phyloP scores from a whole-genome alignment of 2,113 vertebrate species.

The Pluvialis apricaria region DNA sequence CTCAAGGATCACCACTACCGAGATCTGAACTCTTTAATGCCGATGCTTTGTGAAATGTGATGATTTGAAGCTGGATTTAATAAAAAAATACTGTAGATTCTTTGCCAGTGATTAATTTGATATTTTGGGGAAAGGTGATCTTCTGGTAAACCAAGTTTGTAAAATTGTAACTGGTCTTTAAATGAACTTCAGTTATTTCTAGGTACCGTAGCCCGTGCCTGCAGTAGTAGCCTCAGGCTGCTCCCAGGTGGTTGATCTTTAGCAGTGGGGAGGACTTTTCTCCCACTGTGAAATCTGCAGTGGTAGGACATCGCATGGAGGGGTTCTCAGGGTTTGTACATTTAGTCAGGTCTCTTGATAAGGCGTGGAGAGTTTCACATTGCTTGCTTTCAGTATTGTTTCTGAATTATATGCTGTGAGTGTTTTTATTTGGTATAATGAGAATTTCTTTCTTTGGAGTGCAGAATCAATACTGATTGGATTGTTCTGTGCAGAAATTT shows the following conservation, averaged over 20 bases:
- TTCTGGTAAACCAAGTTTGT: neutral
- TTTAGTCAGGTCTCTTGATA: neutral
- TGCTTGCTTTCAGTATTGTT: neutral
- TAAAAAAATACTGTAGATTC: no score
- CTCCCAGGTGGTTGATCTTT: neutral
- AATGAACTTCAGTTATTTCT: neutral
- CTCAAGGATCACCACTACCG: rapidly evolving
- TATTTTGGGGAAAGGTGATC: neutral
- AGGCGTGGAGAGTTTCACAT: neutral
- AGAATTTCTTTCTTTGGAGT: neutral
- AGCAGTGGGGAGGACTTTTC: neutral
- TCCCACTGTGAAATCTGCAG: neutral
- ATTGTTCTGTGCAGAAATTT: neutral
- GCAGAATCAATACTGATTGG: neutral
- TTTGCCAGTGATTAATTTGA: neutral
- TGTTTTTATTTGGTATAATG: neutral
- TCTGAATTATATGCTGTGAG: neutral
- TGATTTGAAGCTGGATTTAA: neutral
- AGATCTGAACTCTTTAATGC: neutral
- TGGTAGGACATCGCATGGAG: neutral
- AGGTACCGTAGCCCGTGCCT: neutral
- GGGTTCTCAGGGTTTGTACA: neutral
- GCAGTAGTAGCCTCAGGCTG: neutral
- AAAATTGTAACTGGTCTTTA: neutral
- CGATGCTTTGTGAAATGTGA: neutral